Base-by-base conservation (phyloP, 2,113 vertebrate species). In the Egretta garzetta region DNA sequence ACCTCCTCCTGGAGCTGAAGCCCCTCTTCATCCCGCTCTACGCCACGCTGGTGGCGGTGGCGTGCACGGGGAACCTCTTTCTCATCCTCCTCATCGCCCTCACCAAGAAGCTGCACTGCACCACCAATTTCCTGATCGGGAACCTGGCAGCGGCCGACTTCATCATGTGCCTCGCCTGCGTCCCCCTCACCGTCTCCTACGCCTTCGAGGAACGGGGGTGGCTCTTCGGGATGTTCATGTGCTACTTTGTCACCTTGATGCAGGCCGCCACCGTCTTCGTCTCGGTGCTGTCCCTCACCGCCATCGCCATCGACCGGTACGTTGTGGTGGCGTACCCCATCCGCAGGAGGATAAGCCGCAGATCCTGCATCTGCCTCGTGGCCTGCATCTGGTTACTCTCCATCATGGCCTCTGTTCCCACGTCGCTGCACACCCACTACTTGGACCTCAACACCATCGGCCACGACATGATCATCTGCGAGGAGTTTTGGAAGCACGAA, bases 111-210 rank as follows among this genome's bases (percentile, higher is more conserved):
- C 98, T 98, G 86, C 99, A 99, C 97, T 99, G 97, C 97, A 99
- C 99, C 60, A 99, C 98, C 16, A 99, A 99, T 59, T 99, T 99
- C 93, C 98, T 99, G 28, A 99, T 99, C 12, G 98, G 98, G 22
- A 99, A 99, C 97, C 88, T 99, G 96, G 99, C 99, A 0, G 97
- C 96, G 1, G 98, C 98, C 0, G 99, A 99, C 96, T 97, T 99
- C 87, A 50, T 99, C 83, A 99, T 99, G 99, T 99, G 98, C 94
- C 83, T 99, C 35, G 98, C 99, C 96, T 99, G 99, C 0, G 98
- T 99, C 30, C 99, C 99, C 9, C 80, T 99, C 92, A 99, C 99
- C 0, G 99, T 97, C 3, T 98, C 98, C 82, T 99, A 99, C 1
- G 99, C 99, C 62, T 99, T 99, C 10, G 98, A 99, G 96, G 95